phyloP scores from a whole-genome alignment of 2,888 invertebrate genomes.

The Luperina testacea region DNA sequence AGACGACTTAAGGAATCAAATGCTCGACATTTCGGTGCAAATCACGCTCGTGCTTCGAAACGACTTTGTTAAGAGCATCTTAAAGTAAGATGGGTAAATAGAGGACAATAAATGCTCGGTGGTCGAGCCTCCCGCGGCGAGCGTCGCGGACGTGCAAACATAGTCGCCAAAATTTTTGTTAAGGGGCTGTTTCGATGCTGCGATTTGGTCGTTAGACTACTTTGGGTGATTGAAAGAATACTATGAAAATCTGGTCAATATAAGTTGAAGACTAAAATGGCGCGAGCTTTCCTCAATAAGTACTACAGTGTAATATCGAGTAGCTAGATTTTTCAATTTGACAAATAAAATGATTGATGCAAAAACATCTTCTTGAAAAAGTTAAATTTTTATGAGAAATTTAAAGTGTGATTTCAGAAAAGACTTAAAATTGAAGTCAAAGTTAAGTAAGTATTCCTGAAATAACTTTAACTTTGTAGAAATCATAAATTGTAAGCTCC shows the following conservation, averaged over 20 bases:
- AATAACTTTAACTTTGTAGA: background rate
- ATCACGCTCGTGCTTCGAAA: slow-evolving; percentile 68
- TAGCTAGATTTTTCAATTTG: background rate
- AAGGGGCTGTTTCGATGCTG: slow-evolving; percentile 71
- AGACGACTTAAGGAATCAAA: slow-evolving; percentile 49
- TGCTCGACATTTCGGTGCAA: slow-evolving; percentile 59
- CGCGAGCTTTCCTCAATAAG: background rate
- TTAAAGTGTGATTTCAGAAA: background rate
- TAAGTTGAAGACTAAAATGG: background rate
- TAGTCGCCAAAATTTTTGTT: slow-evolving; percentile 78
- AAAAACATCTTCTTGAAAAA: background rate
- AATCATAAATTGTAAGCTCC: background rate
- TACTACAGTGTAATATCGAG: background rate
- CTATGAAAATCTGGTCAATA: background rate
- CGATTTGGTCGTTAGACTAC: slow-evolving; percentile 29
- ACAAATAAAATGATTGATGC: background rate
- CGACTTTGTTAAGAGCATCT: slow-evolving; percentile 72
- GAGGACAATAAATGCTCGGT: slow-evolving; percentile 74
- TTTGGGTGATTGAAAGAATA: background rate
- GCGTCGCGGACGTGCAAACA: slow-evolving; percentile 83
- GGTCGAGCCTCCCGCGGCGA: slow-evolving; percentile 83
- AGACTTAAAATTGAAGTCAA: background rate
- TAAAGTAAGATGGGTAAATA: slow-evolving; percentile 71
- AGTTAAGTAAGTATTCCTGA: background rate
- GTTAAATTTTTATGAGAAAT: background rate